A percentile compares a stretch with the other conserved stretches of the same genome.
Evolutionary conservation across 2,797 vertebrate species (phyloP).

Genomic region (Enteromius viviparus): DNA sequence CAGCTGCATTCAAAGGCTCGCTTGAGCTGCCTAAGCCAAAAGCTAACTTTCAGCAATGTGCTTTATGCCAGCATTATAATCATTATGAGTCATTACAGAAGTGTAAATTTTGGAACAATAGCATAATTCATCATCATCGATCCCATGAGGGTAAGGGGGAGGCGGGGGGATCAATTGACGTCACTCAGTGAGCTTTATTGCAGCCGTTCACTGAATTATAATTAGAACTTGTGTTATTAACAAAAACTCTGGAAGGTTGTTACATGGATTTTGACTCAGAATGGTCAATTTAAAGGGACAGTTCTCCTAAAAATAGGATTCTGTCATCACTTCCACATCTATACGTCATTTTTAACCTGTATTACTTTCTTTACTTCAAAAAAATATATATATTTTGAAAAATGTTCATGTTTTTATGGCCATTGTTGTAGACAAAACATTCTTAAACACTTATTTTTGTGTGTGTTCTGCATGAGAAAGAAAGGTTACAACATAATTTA

Average conservation of each 20-base stretch:
- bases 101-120: slow-evolving; percentile 25
- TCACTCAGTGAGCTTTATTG: neutral
- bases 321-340: neutral
- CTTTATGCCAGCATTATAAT: slow-evolving; percentile 34
- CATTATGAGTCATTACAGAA: slow-evolving; percentile 30
- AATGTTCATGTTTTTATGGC: neutral
- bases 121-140: slow-evolving; percentile 36
- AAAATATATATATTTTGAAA: neutral
- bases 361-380: neutral
- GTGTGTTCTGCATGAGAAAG: neutral
- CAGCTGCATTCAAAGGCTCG: slow-evolving; percentile 52
- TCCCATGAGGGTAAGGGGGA: slow-evolving; percentile 18
- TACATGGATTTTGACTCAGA: slow-evolving; percentile 20
- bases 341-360: neutral
- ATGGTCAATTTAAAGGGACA: neutral
- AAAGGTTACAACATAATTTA: neutral
- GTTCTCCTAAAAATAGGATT: neutral
- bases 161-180: neutral
- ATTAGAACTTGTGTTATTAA: slow-evolving; percentile 2
- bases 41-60: slow-evolving; percentile 20
- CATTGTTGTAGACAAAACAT: neutral
- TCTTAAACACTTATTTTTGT: neutral
- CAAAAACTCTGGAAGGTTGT: neutral
- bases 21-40: slow-evolving; percentile 26
- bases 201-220: slow-evolving; percentile 16